phyloP scores from a whole-genome alignment of 2,888 invertebrate species.

The Alviniconcha strummeri region DNA sequence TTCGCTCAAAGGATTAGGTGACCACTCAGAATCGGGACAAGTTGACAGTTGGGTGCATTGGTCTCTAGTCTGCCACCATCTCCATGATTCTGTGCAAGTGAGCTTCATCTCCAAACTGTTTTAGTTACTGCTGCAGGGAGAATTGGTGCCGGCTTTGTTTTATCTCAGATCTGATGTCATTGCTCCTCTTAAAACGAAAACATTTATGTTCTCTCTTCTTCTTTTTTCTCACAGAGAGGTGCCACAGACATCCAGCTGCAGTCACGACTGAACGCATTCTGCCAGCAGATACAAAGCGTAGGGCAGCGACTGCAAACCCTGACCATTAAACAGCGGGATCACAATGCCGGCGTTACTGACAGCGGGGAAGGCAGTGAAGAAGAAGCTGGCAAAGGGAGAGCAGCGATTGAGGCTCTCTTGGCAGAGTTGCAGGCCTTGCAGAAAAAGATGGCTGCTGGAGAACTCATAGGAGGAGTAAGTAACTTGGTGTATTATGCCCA shows the following conservation, averaged over 20 bases:
- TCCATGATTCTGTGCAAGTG: too few species aligned
- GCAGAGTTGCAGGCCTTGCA: conserved; percentile 21
- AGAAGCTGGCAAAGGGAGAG: background rate
- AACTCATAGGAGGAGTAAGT: background rate
- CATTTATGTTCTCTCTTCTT: background rate
- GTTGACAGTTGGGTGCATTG: too few species aligned
- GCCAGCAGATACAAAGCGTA: conserved; percentile 59
- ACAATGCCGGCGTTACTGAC: conserved; percentile 27
- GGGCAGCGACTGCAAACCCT: conserved; percentile 62
- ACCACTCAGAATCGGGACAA: too few species aligned
- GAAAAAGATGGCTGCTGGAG: conserved; percentile 16
- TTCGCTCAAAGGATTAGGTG: too few species aligned
- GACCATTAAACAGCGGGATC: conserved; percentile 58
- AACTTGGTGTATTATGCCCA: too few species aligned
- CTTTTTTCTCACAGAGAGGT: background rate
- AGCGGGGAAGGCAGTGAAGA: background rate
- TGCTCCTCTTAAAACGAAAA: background rate
- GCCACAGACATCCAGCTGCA: conserved; percentile 34
- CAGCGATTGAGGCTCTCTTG: conserved; percentile 9
- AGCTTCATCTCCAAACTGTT: too few species aligned
- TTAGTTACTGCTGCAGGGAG: too few species aligned
- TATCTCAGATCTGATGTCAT: too few species aligned
- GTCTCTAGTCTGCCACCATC: too few species aligned
- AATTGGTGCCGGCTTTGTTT: too few species aligned
- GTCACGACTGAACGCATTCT: conserved; percentile 47